These are phyloP conservation scores for Germaria angustata DNA, from an alignment of 2,888 invertebrate genomes.

Conservation along the genomic window DNA sequence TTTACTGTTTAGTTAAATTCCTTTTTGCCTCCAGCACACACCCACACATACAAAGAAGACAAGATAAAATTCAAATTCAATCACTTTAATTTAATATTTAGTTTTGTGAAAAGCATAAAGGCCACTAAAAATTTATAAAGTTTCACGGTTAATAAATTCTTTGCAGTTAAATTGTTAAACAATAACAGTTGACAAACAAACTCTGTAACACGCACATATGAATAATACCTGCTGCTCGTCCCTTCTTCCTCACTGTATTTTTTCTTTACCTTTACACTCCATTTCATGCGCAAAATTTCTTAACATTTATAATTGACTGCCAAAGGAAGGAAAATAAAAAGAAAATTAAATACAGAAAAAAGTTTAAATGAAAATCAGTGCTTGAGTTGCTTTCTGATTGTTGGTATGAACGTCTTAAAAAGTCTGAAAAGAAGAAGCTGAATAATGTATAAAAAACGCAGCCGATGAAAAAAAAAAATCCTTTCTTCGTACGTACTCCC, in stretches of 20 bases:
- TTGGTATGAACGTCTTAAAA: constrained; percentile 17
- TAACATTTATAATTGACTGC: constrained; percentile 61
- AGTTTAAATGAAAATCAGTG: constrained; percentile 1
- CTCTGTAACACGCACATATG: neutral
- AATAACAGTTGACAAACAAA: constrained; percentile 46
- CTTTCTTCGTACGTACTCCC: constrained; percentile 4
- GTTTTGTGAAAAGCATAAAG: constrained; percentile 36
- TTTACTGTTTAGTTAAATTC: constrained; percentile 24
- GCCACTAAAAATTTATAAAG: constrained; percentile 55
- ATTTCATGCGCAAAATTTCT: constrained; percentile 39
- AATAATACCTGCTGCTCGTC: neutral
- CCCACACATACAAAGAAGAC: neutral
- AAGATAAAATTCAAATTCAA: constrained; percentile 48
- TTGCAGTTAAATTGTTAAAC: constrained; percentile 43
- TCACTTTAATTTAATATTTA: constrained; percentile 57
- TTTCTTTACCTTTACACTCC: constrained; percentile 42
- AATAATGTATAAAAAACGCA: neutral
- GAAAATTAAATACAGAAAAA: neutral
- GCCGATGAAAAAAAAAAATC: constrained; percentile 52
- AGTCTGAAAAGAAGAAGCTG: neutral
- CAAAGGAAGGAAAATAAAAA: constrained; percentile 15
- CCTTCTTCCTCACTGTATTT: neutral
- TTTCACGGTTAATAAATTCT: constrained; percentile 60
- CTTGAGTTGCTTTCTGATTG: neutral
- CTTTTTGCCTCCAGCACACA: neutral